phyloP scores from a whole-genome alignment of 2,888 invertebrate genomes.

The Cephus runcator region DNA sequence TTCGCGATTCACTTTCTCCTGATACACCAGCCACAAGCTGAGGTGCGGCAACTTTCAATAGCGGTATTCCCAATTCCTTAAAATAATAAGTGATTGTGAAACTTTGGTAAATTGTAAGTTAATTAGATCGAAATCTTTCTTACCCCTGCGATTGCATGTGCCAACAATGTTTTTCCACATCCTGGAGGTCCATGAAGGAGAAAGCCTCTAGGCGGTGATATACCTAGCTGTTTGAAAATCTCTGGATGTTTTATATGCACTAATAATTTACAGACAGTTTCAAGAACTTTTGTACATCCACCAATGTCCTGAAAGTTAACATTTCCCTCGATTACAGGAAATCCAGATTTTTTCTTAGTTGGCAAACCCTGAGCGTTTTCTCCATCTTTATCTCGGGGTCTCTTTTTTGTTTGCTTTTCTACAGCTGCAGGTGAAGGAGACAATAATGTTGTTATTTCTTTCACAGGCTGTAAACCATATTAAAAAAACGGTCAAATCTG shows the following conservation, averaged over 20 bases:
- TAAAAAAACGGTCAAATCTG: background rate
- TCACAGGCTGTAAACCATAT: background rate
- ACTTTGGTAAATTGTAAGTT: conserved; percentile 3
- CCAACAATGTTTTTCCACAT: conserved; percentile 88
- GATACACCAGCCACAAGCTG: conserved; percentile 95
- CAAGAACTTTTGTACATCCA: conserved; percentile 80
- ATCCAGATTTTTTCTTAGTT: background rate
- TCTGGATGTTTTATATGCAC: conserved; percentile 91
- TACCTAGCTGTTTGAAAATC: conserved; percentile 85
- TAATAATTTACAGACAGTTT: conserved; percentile 79
- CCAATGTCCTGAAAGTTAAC: conserved; percentile 82
- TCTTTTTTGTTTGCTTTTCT: background rate
- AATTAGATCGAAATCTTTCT: conserved; percentile 43
- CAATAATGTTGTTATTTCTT: background rate
- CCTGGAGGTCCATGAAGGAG: conserved; percentile 96
- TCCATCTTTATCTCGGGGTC: background rate
- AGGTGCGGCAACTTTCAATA: conserved; percentile 90
- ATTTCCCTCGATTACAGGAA: conserved; percentile 62
- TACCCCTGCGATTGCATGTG: conserved; percentile 85
- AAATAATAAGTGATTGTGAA: conserved; percentile 3
- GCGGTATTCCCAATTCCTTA: conserved; percentile 75
- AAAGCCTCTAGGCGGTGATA: conserved; percentile 90
- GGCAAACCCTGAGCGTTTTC: background rate
- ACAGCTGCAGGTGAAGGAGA: background rate
- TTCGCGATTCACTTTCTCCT: conserved; percentile 94